Conservation (phyloP, 2,113 vertebrate genomes). For the Indri indri region DNA sequence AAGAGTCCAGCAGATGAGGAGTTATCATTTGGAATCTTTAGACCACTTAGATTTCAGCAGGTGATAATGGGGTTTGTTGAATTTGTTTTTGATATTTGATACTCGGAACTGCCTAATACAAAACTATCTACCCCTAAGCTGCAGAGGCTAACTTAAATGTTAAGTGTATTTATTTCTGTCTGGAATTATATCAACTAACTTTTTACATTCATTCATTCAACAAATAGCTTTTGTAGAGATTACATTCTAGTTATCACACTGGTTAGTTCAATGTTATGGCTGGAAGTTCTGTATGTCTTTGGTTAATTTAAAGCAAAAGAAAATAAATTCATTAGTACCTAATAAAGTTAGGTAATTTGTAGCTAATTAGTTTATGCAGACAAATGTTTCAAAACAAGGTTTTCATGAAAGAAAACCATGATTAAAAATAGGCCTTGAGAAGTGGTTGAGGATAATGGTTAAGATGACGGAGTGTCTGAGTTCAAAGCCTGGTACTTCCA, state of each 20-base stretch:
- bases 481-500: constrained; percentile 28
- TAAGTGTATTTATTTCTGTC: neutral
- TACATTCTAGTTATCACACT: neutral
- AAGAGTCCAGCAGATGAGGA: neutral
- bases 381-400: constrained; percentile 11
- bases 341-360: neutral
- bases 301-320: neutral
- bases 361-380: constrained; percentile 1
- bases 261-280: neutral
- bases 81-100: constrained; percentile 49
- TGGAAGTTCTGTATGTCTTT: neutral
- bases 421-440: constrained; percentile 38
- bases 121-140: neutral
- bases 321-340: neutral
- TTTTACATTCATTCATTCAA: neutral
- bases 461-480: constrained; percentile 6
- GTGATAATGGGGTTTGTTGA: neutral
- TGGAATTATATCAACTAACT: neutral
- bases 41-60: neutral
- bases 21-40: neutral
- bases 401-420: neutral
- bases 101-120: neutral
- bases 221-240: neutral
- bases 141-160: neutral
- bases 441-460: neutral